These are phyloP conservation scores for Gallinago nigripennis DNA, from an alignment of 2,797 vertebrate species.

Conservation along the genomic window DNA sequence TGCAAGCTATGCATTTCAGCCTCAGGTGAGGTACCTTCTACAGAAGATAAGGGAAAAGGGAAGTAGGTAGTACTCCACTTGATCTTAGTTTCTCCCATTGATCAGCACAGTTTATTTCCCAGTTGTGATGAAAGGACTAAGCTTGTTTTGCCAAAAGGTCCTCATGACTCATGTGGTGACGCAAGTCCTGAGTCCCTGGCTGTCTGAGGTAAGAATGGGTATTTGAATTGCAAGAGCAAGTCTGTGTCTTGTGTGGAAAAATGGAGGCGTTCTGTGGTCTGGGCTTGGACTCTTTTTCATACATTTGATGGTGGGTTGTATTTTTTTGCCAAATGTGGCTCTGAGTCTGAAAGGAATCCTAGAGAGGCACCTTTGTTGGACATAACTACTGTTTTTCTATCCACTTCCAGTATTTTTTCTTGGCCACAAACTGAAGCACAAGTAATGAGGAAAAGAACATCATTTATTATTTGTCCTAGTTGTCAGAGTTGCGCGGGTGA, in stretches of 20 bases:
- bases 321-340: neutral
- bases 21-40: neutral
- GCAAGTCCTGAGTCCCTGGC: neutral
- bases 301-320: neutral
- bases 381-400: neutral
- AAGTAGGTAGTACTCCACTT: neutral
- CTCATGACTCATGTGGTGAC: neutral
- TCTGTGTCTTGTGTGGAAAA: neutral
- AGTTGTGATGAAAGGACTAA: neutral
- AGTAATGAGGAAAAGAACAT: neutral
- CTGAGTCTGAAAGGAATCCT: neutral
- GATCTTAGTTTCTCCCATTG: neutral
- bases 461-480: neutral
- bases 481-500: neutral
- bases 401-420: neutral
- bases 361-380: neutral
- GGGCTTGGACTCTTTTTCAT: neutral
- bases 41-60: neutral
- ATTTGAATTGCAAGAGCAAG: neutral
- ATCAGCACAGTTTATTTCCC: neutral
- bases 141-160: neutral
- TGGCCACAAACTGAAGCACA: neutral
- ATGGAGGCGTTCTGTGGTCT: rapidly evolving
- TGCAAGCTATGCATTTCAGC: neutral
- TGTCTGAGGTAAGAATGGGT: neutral